These are phyloP conservation scores for Tyria jacobaeae DNA, from an alignment of 2,888 invertebrate species.

Conservation along the genomic window DNA sequence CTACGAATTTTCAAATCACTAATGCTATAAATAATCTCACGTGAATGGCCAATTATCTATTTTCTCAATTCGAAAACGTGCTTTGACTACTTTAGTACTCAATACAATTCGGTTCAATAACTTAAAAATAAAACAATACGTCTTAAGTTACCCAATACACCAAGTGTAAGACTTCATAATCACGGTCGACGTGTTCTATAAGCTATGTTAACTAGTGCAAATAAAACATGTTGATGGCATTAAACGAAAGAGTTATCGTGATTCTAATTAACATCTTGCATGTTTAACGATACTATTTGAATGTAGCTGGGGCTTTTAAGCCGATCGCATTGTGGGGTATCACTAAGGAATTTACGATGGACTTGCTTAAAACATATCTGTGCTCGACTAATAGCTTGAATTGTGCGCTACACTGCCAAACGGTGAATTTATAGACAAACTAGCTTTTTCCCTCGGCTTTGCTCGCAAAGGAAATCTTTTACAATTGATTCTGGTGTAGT, in stretches of 20 bases:
- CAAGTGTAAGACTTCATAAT: conserved; percentile 11
- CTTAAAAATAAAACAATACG: conserved; percentile 1
- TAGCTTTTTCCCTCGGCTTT: conserved; percentile 43
- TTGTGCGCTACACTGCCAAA: conserved; percentile 35
- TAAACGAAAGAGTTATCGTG: conserved; percentile 25
- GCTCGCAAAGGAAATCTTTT: too few species aligned
- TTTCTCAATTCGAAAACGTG: background rate
- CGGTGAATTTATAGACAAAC: conserved; percentile 55
- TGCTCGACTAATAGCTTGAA: conserved; percentile 57
- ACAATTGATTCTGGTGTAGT: too few species aligned
- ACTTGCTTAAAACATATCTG: conserved; percentile 61
- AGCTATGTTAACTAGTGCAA: conserved; percentile 23
- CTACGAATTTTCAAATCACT: conserved; percentile 9
- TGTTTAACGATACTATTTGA: conserved; percentile 29
- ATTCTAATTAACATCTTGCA: conserved; percentile 23
- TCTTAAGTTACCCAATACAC: conserved; percentile 7
- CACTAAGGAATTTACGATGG: conserved; percentile 58
- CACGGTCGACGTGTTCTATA: conserved; percentile 12
- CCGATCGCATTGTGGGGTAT: conserved; percentile 55
- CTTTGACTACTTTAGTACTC: background rate
- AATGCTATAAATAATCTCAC: background rate
- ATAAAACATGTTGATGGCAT: conserved; percentile 26
- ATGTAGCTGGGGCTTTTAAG: conserved; percentile 46
- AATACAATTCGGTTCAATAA: background rate
- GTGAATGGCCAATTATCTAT: background rate